Conservation (phyloP, 2,888 invertebrate genomes). For the Drosophila kanekoi region DNA sequence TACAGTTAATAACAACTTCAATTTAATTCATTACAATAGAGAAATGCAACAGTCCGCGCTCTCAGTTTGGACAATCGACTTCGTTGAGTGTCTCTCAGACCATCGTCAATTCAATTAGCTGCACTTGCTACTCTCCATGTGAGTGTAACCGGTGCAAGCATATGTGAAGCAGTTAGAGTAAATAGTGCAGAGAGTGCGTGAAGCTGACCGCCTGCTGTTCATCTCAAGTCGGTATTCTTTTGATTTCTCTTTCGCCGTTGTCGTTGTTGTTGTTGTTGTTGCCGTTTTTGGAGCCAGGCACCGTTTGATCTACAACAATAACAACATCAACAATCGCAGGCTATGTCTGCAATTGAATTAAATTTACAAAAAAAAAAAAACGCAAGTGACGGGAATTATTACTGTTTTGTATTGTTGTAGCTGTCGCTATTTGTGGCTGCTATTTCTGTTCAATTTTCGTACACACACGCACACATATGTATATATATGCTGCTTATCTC, state of each 20-base stretch:
- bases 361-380: conserved; percentile 43
- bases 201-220: conserved; percentile 29
- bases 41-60: conserved; percentile 41
- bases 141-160: conserved; percentile 18
- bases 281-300: conserved; percentile 67
- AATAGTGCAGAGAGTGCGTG: conserved; percentile 20
- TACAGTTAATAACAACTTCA: conserved; percentile 74
- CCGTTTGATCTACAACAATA: conserved; percentile 58
- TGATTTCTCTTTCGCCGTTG: conserved; percentile 38
- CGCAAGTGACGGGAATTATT: conserved; percentile 63
- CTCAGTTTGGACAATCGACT: conserved; percentile 47
- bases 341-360: conserved; percentile 74
- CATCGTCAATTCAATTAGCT: conserved; percentile 69
- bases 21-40: conserved; percentile 63
- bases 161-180: conserved; percentile 31
- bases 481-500: conserved; percentile 9
- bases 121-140: conserved; percentile 51
- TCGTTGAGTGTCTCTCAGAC: conserved; percentile 38
- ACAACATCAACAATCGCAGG: conserved; percentile 30
- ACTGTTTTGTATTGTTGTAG: conserved; percentile 36
- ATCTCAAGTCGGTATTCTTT: conserved; percentile 58
- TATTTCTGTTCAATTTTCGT: conserved; percentile 55
- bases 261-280: conserved; percentile 41
- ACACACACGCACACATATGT: neutral
- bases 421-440: conserved; percentile 47